phyloP scores from a whole-genome alignment of 2,888 invertebrate species.

The Chironomus tentans region DNA sequence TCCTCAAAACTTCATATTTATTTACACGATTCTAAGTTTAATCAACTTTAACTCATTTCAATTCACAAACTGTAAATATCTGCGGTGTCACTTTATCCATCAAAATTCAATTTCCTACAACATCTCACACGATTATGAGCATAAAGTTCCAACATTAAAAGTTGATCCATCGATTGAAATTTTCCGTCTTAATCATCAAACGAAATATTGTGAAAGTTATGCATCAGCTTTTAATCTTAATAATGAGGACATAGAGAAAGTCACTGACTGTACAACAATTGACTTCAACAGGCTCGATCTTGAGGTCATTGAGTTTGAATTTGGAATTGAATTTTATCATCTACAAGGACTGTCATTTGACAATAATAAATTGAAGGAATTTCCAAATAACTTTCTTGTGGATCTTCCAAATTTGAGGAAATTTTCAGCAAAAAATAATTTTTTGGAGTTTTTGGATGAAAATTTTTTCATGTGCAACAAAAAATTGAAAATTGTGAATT shows the following conservation, averaged over 20 bases:
- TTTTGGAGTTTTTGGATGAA: neutral
- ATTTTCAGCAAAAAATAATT: constrained; percentile 1
- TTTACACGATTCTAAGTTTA: too few species aligned
- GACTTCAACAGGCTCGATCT: constrained; percentile 2
- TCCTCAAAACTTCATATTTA: too few species aligned
- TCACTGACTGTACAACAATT: neutral
- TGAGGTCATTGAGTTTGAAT: neutral
- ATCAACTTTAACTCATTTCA: too few species aligned
- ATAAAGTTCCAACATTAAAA: too few species aligned
- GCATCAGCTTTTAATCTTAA: neutral
- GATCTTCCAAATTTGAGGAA: constrained; percentile 5
- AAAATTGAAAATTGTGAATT: neutral
- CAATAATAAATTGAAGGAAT: neutral
- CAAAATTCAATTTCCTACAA: too few species aligned
- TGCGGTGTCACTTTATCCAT: too few species aligned
- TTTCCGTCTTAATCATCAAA: neutral
- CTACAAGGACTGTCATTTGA: neutral
- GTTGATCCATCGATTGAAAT: neutral
- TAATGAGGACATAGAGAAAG: neutral
- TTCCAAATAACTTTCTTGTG: neutral
- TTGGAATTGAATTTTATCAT: neutral
- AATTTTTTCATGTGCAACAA: neutral
- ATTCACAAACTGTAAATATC: too few species aligned
- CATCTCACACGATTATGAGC: too few species aligned
- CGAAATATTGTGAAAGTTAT: neutral